These are phyloP conservation scores for Marcusenius ussheri DNA, from an alignment of 2,113 vertebrate genomes.

Conservation along the genomic window DNA sequence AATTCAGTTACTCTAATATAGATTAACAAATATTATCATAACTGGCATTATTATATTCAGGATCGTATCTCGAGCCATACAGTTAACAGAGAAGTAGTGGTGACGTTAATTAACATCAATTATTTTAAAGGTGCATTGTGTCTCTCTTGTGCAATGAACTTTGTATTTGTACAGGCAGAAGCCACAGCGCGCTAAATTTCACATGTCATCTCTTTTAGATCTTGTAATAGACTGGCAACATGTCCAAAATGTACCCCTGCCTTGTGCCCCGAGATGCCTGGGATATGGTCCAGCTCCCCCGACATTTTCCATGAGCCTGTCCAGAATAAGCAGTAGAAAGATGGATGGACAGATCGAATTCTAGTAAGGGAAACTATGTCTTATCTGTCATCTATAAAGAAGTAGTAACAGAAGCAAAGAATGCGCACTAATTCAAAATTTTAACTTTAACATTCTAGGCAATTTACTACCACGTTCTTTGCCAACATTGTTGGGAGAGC, in stretches of 20 bases:
- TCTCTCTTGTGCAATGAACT: background rate
- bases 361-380: background rate
- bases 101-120: background rate
- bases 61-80: background rate
- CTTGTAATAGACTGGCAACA: background rate
- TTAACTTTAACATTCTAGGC: background rate
- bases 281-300: background rate
- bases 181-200: background rate
- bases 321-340: background rate
- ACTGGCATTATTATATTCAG: background rate
- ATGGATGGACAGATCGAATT: background rate
- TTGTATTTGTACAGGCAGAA: background rate
- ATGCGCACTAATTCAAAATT: background rate
- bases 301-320: background rate
- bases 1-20: background rate
- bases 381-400: background rate
- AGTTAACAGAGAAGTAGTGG: background rate
- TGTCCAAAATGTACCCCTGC: background rate
- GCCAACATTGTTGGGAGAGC: background rate
- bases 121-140: background rate
- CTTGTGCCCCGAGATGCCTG: background rate
- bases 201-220: background rate
- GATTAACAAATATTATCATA: background rate
- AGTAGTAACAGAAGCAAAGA: background rate
- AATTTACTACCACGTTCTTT: background rate